These are phyloP conservation scores for Heliconius hermathena DNA, from an alignment of 1,140 invertebrate species.

Conservation along the genomic window DNA sequence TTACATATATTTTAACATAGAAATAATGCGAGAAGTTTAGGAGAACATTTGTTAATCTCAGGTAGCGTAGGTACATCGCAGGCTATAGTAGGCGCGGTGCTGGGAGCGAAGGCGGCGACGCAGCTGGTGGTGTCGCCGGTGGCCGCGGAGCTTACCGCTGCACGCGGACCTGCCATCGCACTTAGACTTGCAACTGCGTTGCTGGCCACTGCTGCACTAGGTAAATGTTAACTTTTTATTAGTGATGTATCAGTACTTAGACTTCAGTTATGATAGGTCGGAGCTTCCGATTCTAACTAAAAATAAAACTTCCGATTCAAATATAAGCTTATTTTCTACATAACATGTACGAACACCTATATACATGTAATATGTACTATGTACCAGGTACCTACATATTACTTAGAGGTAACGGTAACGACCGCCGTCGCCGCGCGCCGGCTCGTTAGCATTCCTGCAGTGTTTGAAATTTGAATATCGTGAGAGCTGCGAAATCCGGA, in stretches of 20 bases:
- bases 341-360: too few species aligned
- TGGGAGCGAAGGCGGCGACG: slow-evolving; percentile 61
- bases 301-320: too few species aligned
- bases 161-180: slow-evolving; percentile 50
- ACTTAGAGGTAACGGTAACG: background rate
- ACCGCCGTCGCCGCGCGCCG: background rate
- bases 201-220: slow-evolving; percentile 52
- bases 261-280: too few species aligned
- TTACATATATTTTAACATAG: background rate
- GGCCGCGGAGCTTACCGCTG: slow-evolving; percentile 53
- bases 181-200: slow-evolving; percentile 51
- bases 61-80: slow-evolving; percentile 48
- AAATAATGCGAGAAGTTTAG: background rate
- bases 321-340: background rate
- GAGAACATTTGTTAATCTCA: background rate
- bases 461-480: background rate
- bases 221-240: slow-evolving; percentile 26
- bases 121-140: slow-evolving; percentile 56
- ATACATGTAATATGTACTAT: background rate
- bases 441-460: background rate
- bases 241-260: background rate
- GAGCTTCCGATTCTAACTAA: too few species aligned
- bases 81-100: slow-evolving; percentile 57
- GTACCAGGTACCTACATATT: background rate
- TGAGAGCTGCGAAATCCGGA: slow-evolving; percentile 1